A percentile compares a stretch with the other conserved stretches of the same genome.
These are phyloP conservation scores for Leucoraja ocellata DNA, from an alignment of 2,797 vertebrate species.

Conservation along the genomic window DNA sequence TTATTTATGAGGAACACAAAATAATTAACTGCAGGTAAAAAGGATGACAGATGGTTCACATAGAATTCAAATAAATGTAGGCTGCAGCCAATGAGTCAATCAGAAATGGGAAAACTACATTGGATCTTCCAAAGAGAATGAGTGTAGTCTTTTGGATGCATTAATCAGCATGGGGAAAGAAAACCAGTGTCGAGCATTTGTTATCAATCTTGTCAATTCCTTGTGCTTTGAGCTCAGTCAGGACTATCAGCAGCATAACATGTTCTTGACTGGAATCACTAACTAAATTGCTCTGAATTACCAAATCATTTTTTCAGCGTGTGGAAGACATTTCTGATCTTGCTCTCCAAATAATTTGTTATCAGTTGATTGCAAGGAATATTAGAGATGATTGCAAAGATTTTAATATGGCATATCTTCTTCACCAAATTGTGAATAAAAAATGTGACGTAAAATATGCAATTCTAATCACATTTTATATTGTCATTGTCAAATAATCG, in stretches of 20 bases:
- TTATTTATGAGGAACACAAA: not conserved
- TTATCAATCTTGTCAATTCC: not conserved
- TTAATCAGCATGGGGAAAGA: not conserved
- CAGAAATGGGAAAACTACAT: not conserved
- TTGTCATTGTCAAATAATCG: not conserved
- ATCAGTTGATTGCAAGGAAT: not conserved
- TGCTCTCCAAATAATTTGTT: not conserved
- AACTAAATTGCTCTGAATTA: not conserved
- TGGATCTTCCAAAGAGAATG: not conserved
- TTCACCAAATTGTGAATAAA: not conserved
- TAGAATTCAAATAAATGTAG: not conserved
- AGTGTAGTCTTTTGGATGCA: not conserved
- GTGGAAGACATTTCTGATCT: not conserved
- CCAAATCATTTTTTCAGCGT: not conserved
- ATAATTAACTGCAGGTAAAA: constrained; percentile 7
- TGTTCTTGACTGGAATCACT: not conserved
- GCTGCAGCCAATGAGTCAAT: not conserved
- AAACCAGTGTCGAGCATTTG: not conserved
- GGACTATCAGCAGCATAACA: not conserved
- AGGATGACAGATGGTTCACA: constrained; percentile 23
- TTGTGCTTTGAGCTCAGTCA: not conserved
- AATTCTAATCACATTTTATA: not conserved
- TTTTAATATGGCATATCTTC: not conserved
- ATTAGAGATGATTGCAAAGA: not conserved
- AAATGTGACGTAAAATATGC: not conserved